A percentile compares a stretch with the other conserved stretches of the same genome.
Evolutionary conservation across 1,140 invertebrate genomes (phyloP).

Genomic region (Camponotus vicinus): DNA sequence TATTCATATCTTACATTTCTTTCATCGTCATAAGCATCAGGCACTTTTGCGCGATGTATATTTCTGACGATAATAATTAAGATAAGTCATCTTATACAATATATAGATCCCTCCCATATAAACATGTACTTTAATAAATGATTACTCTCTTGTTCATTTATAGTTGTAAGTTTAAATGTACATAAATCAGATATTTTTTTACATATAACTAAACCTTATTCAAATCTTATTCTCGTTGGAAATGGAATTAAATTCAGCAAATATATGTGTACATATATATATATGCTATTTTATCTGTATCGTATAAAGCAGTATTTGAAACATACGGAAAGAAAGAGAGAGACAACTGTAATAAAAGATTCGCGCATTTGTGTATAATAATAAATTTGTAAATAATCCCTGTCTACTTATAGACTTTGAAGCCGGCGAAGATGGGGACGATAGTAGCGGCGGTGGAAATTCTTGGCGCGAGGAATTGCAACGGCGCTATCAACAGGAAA

Average conservation of each 20-base stretch:
- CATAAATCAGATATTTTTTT: constrained; percentile 3
- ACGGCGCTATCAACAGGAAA: constrained; percentile 88
- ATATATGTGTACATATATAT: background rate
- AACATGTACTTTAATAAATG: background rate
- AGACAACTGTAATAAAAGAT: constrained; percentile 11
- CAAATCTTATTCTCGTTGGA: constrained; percentile 13
- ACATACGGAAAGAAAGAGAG: background rate
- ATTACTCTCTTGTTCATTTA: constrained; percentile 47
- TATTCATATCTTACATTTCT: constrained; percentile 39
- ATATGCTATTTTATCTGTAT: constrained; percentile 38
- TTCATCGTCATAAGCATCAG: constrained; percentile 38
- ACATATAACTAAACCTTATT: constrained; percentile 18
- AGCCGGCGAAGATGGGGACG: constrained; percentile 87
- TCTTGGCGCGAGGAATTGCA: constrained; percentile 90
- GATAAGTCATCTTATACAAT: constrained; percentile 23
- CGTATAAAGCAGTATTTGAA: background rate
- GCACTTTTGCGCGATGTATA: constrained; percentile 31
- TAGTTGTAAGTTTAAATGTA: constrained; percentile 20
- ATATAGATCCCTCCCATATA: background rate
- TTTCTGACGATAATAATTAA: constrained; percentile 50
- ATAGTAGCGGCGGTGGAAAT: constrained; percentile 85
- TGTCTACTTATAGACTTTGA: constrained; percentile 82
- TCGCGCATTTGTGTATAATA: background rate
- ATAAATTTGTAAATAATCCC: constrained; percentile 10
- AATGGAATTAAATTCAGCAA: constrained; percentile 35